These are phyloP conservation scores for Melanotaenia maccullochi DNA, from an alignment of 2,797 vertebrate genomes.

Conservation along the genomic window DNA sequence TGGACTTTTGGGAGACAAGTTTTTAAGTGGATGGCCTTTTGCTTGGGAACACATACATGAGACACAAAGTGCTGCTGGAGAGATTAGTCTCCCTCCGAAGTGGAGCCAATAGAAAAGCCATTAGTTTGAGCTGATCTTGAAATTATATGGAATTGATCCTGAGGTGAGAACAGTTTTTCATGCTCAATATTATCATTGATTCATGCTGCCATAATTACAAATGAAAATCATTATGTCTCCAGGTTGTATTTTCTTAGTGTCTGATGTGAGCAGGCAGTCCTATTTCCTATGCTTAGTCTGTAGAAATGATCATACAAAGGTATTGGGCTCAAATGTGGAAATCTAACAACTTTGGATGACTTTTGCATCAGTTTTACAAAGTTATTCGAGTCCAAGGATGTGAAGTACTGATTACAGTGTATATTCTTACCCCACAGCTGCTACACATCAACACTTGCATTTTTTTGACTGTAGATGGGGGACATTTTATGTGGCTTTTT, in stretches of 20 bases:
- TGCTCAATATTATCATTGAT: constrained; percentile 81
- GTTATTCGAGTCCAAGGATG: constrained; percentile 36
- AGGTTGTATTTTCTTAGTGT: constrained; percentile 73
- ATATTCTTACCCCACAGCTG: constrained; percentile 24
- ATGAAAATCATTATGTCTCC: constrained; percentile 80
- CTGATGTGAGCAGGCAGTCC: constrained; percentile 34
- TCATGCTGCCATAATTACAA: constrained; percentile 78
- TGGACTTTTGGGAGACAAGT: constrained; percentile 70
- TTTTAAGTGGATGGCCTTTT: constrained; percentile 73
- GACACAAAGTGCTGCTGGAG: constrained; percentile 66
- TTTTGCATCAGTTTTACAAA: constrained; percentile 12
- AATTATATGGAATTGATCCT: constrained; percentile 84
- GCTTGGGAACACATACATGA: constrained; percentile 57
- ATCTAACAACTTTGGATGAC: constrained; percentile 14
- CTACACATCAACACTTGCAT: constrained; percentile 15
- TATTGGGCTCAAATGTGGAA: constrained; percentile 20
- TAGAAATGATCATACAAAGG: constrained; percentile 3
- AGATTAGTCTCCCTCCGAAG: constrained; percentile 68
- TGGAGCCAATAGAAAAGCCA: constrained; percentile 81
- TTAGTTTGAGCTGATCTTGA: constrained; percentile 83
- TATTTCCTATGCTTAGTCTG: constrained; percentile 13
- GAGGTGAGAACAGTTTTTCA: constrained; percentile 79
- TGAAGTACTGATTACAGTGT: not conserved
- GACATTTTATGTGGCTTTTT: constrained; percentile 45
- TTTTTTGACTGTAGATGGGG: constrained; percentile 31